A percentile compares a stretch with the other conserved stretches of the same genome.
These are phyloP conservation scores for Eurytoma californica DNA, from an alignment of 2,888 invertebrate species.

Conservation along the genomic window DNA sequence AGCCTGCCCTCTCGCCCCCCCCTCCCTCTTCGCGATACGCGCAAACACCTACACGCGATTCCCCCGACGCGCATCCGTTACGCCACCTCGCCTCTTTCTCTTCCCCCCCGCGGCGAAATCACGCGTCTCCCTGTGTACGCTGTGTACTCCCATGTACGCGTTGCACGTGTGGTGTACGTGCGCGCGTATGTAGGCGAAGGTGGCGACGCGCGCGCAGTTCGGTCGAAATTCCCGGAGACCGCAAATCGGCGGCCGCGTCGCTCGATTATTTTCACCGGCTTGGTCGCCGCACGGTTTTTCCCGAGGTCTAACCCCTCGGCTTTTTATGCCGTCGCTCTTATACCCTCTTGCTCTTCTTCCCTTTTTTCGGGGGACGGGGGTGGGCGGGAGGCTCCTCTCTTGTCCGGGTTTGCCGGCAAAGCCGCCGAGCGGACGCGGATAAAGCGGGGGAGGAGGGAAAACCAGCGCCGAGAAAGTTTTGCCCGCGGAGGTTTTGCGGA, in stretches of 20 bases:
- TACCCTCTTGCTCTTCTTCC: not conserved
- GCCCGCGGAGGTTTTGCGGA: constrained; percentile 24
- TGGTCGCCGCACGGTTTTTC: constrained; percentile 40
- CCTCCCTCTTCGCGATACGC: not conserved
- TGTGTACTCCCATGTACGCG: not conserved
- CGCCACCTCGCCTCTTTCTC: constrained; percentile 8
- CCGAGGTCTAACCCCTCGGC: not conserved
- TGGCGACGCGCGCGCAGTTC: not conserved
- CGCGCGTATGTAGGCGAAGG: not conserved
- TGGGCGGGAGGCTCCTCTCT: not conserved
- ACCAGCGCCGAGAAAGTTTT: constrained; percentile 17
- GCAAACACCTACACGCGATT: constrained; percentile 14
- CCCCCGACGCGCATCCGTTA: constrained; percentile 49
- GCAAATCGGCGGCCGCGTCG: constrained; percentile 52
- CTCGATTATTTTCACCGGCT: constrained; percentile 55
- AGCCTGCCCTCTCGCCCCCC: not conserved
- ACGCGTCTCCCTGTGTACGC: constrained; percentile 1
- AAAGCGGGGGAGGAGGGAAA: not conserved
- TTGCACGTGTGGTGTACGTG: not conserved
- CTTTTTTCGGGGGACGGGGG: not conserved
- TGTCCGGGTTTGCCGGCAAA: no score
- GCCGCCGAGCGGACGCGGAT: not conserved
- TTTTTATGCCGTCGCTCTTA: not conserved
- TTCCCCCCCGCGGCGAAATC: constrained; percentile 18
- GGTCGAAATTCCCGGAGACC: constrained; percentile 49